Conservation (phyloP, 2,113 vertebrate genomes). For the Amazona guildingii region DNA sequence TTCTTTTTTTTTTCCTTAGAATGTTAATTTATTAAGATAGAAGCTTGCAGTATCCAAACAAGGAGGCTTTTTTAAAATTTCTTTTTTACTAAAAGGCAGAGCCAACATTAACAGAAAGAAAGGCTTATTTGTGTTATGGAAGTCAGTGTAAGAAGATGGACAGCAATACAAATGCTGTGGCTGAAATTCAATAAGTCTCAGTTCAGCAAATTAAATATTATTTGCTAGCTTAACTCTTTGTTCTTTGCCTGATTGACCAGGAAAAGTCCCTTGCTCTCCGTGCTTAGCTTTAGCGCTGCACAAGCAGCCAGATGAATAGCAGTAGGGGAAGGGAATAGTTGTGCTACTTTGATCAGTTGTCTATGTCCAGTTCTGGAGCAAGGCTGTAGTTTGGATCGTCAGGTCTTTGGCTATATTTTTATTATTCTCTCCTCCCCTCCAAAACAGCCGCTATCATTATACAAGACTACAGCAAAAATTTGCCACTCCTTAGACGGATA, state of each 20-base stretch:
- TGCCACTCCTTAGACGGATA: not conserved
- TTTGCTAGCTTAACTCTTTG: not conserved
- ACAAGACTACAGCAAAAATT: not conserved
- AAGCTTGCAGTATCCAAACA: not conserved
- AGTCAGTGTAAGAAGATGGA: not conserved
- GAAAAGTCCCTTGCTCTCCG: not conserved
- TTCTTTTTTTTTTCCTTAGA: not conserved
- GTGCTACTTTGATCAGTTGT: not conserved
- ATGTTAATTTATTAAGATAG: not conserved
- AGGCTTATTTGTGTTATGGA: not conserved
- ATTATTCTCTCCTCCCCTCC: not conserved
- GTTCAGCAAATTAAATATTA: not conserved
- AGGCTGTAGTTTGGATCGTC: slow-evolving; percentile 15
- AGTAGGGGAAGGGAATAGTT: not conserved
- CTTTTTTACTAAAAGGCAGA: not conserved
- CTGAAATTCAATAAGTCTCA: not conserved
- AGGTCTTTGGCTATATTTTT: slow-evolving; percentile 1
- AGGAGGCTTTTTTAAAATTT: not conserved
- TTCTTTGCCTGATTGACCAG: not conserved
- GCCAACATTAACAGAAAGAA: not conserved
- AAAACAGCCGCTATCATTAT: not conserved
- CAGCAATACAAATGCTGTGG: not conserved
- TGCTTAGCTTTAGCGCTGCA: not conserved
- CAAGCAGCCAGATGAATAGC: not conserved
- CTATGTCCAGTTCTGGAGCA: not conserved